Evolutionary conservation across 2,888 invertebrate genomes (phyloP).

Genomic region (Ecliptopera silaceata): DNA sequence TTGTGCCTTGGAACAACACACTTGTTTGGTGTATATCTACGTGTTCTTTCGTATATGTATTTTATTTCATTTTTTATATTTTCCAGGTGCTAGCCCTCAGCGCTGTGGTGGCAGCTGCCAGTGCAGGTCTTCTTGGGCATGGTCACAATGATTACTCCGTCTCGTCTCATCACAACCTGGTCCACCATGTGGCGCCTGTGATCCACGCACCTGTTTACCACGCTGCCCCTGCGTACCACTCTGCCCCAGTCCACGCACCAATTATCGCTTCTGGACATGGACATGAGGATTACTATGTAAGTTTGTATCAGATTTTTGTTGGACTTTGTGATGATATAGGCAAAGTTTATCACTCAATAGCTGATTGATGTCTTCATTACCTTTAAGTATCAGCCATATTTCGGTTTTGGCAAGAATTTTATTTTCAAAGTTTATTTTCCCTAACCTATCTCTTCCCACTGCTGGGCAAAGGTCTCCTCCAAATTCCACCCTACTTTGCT

Average conservation of each 20-base stretch:
- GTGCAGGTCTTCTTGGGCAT: slow-evolving; percentile 74
- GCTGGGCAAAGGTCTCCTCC: too few species aligned
- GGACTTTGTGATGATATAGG: too few species aligned
- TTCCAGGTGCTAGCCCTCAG: slow-evolving; percentile 65
- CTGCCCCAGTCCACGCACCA: slow-evolving; percentile 41
- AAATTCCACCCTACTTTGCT: too few species aligned
- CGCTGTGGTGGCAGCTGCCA: slow-evolving; percentile 69
- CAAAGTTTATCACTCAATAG: too few species aligned
- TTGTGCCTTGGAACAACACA: too few species aligned
- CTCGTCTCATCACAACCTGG: slow-evolving; percentile 46
- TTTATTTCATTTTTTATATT: too few species aligned
- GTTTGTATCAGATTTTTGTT: slow-evolving; percentile 19
- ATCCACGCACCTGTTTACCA: slow-evolving; percentile 43
- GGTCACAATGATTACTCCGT: slow-evolving; percentile 45
- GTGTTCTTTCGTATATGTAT: background rate
- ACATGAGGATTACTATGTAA: slow-evolving; percentile 65
- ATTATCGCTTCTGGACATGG: slow-evolving; percentile 38
- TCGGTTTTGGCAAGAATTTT: too few species aligned
- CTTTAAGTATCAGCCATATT: too few species aligned
- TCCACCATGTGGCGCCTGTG: slow-evolving; percentile 44
- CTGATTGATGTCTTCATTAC: too few species aligned
- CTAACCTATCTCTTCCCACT: too few species aligned
- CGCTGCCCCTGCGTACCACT: slow-evolving; percentile 44
- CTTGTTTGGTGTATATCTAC: too few species aligned
- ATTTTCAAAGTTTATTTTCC: too few species aligned